These are phyloP conservation scores for Turdus rufiventris DNA, from an alignment of 2,113 vertebrate genomes.

Conservation along the genomic window DNA sequence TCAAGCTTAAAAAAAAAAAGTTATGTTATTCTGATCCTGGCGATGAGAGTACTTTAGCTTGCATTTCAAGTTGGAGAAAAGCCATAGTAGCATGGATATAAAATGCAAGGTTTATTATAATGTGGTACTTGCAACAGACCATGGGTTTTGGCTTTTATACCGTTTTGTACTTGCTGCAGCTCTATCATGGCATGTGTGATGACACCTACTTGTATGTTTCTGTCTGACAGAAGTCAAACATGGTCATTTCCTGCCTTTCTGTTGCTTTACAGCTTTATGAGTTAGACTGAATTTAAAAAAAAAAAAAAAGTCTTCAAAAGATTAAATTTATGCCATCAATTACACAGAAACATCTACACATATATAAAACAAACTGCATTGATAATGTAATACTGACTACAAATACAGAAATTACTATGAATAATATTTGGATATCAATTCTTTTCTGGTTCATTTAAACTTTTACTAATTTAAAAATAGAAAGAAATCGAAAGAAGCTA, in stretches of 20 bases:
- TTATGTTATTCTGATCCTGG: background rate
- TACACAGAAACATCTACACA: background rate
- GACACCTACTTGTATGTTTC: background rate
- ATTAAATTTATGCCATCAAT: background rate
- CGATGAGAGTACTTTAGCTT: background rate
- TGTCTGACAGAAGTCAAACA: background rate
- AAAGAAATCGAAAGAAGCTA: background rate
- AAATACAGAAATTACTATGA: background rate
- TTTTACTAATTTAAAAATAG: background rate
- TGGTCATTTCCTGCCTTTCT: background rate
- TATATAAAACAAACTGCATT: background rate
- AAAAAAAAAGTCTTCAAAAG: background rate
- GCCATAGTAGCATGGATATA: background rate
- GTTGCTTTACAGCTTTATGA: background rate
- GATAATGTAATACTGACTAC: background rate
- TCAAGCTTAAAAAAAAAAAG: constrained; percentile 24
- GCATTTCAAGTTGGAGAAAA: background rate
- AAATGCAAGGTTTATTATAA: background rate
- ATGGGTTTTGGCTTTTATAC: background rate
- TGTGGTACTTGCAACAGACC: background rate
- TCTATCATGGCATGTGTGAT: background rate
- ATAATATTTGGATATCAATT: background rate
- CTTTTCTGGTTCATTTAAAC: background rate
- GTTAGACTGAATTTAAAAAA: background rate
- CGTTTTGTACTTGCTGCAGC: background rate